Conservation (phyloP, 2,113 vertebrate genomes). For the Empidonax alnorum region DNA sequence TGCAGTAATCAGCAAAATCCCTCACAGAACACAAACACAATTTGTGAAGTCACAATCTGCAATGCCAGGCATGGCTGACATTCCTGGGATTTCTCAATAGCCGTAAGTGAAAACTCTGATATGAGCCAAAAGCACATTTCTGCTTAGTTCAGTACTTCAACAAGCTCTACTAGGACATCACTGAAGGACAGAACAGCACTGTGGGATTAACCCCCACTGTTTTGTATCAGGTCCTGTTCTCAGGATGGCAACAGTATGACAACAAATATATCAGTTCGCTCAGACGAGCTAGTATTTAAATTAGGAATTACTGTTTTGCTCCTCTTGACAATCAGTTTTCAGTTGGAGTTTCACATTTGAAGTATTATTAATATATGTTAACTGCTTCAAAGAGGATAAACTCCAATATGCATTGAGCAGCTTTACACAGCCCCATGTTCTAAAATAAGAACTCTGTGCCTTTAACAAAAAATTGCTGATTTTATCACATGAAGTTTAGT, state of each 20-base stretch:
- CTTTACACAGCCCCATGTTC: neutral
- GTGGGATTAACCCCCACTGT: neutral
- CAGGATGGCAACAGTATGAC: neutral
- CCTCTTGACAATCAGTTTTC: constrained; percentile 22
- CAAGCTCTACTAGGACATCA: rapidly evolving
- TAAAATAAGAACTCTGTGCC: neutral
- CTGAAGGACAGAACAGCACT: neutral
- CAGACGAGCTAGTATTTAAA: constrained; percentile 31
- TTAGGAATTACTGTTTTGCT: constrained; percentile 15
- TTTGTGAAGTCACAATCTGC: neutral
- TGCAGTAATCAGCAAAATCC: neutral
- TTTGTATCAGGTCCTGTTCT: neutral
- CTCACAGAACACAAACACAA: neutral
- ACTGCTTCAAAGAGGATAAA: constrained; percentile 26
- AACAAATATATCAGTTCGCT: neutral
- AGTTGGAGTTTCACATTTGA: neutral
- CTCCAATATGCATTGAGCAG: constrained; percentile 8
- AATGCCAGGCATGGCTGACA: neutral
- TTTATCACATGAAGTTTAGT: neutral
- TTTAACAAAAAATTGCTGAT: neutral
- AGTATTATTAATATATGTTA: constrained; percentile 28
- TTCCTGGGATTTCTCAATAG: neutral
- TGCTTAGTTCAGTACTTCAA: neutral
- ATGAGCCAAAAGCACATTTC: neutral
- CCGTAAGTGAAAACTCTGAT: neutral